Conservation (phyloP, 2,113 vertebrate species). For the Crotophaga sulcirostris region DNA sequence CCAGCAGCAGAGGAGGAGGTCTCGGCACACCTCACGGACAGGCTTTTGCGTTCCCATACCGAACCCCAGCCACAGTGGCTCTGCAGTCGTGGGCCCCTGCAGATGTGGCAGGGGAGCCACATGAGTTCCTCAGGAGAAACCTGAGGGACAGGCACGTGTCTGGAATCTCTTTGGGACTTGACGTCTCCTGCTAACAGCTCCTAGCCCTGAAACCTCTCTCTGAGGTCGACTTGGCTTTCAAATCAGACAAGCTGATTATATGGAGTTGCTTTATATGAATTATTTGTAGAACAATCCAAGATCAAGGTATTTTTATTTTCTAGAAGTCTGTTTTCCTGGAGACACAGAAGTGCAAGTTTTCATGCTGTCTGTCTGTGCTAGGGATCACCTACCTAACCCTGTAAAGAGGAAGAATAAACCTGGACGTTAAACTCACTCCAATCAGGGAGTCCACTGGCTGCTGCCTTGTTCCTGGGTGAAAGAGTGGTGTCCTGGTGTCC, state of each 20-base stretch:
- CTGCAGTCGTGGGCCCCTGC: not conserved
- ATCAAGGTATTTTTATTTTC: not conserved
- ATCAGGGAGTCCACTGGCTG: not conserved
- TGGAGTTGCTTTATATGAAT: not conserved
- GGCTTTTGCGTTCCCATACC: not conserved
- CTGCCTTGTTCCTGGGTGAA: not conserved
- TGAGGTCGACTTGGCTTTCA: not conserved
- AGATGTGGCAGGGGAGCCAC: not conserved
- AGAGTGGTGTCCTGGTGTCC: not conserved
- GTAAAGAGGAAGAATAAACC: not conserved
- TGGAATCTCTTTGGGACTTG: not conserved
- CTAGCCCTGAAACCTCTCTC: not conserved
- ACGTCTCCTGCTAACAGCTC: not conserved
- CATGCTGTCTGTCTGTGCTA: not conserved
- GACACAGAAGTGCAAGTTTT: fast-evolving
- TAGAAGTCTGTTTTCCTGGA: not conserved
- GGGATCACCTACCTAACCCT: not conserved
- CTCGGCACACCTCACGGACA: not conserved
- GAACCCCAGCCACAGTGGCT: not conserved
- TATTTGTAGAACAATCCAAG: not conserved
- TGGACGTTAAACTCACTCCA: not conserved
- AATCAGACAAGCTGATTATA: not conserved
- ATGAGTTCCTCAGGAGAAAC: not conserved
- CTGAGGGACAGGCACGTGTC: not conserved
- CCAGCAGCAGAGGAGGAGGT: fast-evolving